Percentiles rank a stretch among this genome's conserved stretches.
Conservation (phyloP, 2,113 vertebrate genomes). For the Hemibates koningsi region DNA sequence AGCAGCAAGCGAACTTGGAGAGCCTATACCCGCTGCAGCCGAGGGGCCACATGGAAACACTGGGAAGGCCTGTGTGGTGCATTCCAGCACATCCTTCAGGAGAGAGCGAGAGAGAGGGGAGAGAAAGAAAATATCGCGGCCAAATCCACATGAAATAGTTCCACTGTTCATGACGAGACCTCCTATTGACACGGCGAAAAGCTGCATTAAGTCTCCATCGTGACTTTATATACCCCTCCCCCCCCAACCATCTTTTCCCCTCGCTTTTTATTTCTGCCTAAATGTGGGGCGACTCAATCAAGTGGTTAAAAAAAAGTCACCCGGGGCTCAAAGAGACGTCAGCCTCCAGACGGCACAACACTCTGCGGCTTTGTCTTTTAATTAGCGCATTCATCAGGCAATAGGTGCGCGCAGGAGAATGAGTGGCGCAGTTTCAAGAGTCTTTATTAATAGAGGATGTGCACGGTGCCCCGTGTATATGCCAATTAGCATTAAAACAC, state of each 20-base stretch:
- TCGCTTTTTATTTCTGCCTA: constrained; percentile 48
- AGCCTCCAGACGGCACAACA: neutral
- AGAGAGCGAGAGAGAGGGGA: constrained; percentile 48
- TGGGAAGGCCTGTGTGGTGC: constrained; percentile 77
- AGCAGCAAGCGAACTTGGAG: constrained; percentile 71
- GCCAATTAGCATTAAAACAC: constrained; percentile 71
- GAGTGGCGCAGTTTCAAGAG: neutral
- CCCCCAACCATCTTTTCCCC: neutral
- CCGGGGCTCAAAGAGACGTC: constrained; percentile 16
- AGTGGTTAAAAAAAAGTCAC: constrained; percentile 29
- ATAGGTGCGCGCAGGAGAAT: neutral
- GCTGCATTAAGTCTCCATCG: constrained; percentile 62
- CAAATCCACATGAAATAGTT: constrained; percentile 87
- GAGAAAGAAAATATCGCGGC: constrained; percentile 77
- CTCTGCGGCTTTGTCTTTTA: neutral
- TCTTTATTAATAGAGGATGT: neutral
- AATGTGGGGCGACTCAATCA: constrained; percentile 47
- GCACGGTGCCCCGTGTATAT: constrained; percentile 6
- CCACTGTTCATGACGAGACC: constrained; percentile 81
- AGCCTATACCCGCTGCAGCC: constrained; percentile 62
- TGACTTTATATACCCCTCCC: neutral
- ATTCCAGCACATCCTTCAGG: constrained; percentile 94
- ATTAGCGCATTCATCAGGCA: neutral
- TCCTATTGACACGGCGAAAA: constrained; percentile 77
- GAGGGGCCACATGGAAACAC: constrained; percentile 91